Evolutionary conservation across 53 echinoderm and acorn worm genomes (phyloP).

Genomic region (Paracentrotus lividus): DNA sequence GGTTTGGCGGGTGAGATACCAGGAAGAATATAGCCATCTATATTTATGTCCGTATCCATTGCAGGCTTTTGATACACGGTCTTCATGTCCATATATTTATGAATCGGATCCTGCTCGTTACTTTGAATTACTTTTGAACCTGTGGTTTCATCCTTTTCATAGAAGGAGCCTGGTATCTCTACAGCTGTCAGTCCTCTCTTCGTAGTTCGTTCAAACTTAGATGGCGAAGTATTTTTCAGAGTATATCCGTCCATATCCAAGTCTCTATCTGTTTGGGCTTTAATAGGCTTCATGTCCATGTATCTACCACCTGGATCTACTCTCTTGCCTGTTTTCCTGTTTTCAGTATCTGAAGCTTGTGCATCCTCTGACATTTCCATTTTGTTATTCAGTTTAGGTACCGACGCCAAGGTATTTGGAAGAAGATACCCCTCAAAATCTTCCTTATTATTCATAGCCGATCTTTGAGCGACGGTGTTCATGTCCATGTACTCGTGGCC

Average conservation of each 20-base stretch:
- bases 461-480: neutral
- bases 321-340: neutral
- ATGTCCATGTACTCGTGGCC: neutral
- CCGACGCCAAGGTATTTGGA: neutral
- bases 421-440: neutral
- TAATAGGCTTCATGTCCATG: slow-evolving; percentile 14
- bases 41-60: too few relatives aligned
- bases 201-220: too few relatives aligned
- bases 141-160: neutral
- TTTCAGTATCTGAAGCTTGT: neutral
- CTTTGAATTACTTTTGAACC: neutral
- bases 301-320: neutral
- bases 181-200: neutral
- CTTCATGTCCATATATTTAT: neutral
- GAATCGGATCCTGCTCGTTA: neutral
- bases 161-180: neutral
- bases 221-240: neutral
- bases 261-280: neutral
- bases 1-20: neutral
- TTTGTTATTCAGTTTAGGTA: neutral
- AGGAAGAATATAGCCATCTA: neutral
- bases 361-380: neutral
- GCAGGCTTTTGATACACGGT: neutral
- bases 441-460: neutral
- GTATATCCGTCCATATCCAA: too few relatives aligned